Evolutionary conservation across 2,113 vertebrate genomes (phyloP).

Genomic region (Cryptoleucopteryx plumbea): DNA sequence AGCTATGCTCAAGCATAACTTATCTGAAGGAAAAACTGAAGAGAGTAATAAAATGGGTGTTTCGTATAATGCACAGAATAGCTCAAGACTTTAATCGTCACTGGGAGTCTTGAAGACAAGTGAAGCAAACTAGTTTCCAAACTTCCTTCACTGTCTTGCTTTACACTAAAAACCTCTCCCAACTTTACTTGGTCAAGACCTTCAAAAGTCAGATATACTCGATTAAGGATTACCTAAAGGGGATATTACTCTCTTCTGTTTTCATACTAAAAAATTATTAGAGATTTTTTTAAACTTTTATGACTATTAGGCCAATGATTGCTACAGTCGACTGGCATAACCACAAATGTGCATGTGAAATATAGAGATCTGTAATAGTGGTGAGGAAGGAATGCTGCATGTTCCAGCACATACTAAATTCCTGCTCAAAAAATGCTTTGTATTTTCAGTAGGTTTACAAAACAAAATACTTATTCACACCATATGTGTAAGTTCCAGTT

Average conservation of each 20-base stretch:
- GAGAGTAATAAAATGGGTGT: not conserved
- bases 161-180: not conserved
- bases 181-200: not conserved
- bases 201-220: not conserved
- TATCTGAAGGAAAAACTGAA: not conserved
- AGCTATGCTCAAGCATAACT: not conserved
- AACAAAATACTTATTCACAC: not conserved
- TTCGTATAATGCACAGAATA: not conserved
- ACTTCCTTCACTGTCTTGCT: not conserved
- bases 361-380: not conserved
- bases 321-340: not conserved
- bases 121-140: not conserved
- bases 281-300: not conserved
- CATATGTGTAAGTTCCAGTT: not conserved
- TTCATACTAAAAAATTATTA: not conserved
- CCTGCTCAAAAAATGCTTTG: not conserved
- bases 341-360: not conserved
- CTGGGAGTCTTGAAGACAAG: not conserved
- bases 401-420: not conserved
- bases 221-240: not conserved
- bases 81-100: not conserved
- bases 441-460: not conserved
- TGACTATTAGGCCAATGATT: not conserved
- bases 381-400: not conserved
- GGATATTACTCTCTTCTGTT: not conserved